A percentile compares a stretch with the other conserved stretches of the same genome.
These are phyloP conservation scores for Neopipo cinnamomea DNA, from an alignment of 2,113 vertebrate genomes.

Conservation along the genomic window DNA sequence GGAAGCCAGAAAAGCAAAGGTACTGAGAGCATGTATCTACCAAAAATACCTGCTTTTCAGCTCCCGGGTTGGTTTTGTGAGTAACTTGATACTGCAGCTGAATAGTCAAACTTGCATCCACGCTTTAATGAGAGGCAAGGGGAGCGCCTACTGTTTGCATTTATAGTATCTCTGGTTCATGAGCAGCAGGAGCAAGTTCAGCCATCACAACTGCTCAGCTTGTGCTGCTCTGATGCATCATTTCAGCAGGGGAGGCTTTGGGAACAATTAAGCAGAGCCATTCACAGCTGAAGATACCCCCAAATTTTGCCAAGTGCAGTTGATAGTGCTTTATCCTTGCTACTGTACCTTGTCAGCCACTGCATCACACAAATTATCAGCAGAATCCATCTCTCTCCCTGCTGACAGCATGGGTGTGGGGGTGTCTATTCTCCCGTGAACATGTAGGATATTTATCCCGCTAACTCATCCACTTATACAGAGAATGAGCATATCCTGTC, in stretches of 20 bases:
- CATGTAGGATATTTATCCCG: neutral
- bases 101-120: neutral
- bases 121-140: slow-evolving; percentile 26
- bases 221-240: neutral
- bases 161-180: neutral
- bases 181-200: slow-evolving; percentile 32
- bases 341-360: neutral
- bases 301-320: neutral
- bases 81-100: neutral
- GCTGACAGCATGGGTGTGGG: neutral
- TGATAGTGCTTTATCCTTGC: neutral
- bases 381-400: neutral
- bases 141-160: slow-evolving; percentile 18
- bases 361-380: neutral
- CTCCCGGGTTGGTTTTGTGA: neutral
- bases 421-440: neutral
- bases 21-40: neutral
- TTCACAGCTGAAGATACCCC: neutral
- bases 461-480: neutral
- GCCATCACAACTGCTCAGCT: slow-evolving; percentile 9
- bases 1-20: neutral
- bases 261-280: slow-evolving; percentile 3
- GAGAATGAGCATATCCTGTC: neutral
- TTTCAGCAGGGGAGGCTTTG: neutral
- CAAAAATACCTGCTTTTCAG: neutral